Evolutionary conservation across 2,888 invertebrate species (phyloP).

Genomic region (Elmis aenea): DNA sequence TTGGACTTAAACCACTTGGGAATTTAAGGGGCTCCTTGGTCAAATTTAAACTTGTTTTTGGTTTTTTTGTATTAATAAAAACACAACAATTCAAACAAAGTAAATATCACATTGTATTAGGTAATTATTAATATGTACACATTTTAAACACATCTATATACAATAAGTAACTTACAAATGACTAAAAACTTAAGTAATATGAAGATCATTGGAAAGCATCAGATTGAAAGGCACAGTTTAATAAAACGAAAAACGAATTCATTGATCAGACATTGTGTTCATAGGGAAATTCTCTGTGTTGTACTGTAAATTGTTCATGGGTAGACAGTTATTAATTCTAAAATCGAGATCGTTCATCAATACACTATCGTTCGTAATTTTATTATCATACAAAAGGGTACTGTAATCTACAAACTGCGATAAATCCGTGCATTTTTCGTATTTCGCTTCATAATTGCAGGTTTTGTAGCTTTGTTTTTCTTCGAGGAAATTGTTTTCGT

Average conservation of each 20-base stretch:
- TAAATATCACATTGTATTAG: too few species aligned
- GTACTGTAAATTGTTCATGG: conserved; percentile 22
- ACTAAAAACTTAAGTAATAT: conserved; percentile 7
- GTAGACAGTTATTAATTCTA: conserved; percentile 33
- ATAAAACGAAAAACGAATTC: conserved; percentile 3
- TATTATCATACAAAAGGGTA: conserved; percentile 38
- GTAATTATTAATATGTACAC: conserved; percentile 12
- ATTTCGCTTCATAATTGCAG: conserved; percentile 16
- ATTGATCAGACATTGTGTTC: conserved; percentile 5
- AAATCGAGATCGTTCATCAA: conserved; percentile 43
- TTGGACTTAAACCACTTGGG: too few species aligned
- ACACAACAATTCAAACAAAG: too few species aligned
- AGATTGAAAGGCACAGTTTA: conserved; percentile 22
- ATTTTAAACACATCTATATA: conserved; percentile 1
- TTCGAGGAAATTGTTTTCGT: conserved; percentile 16
- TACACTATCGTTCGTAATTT: conserved; percentile 31
- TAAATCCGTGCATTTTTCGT: conserved; percentile 35
- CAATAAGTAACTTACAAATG: conserved; percentile 4
- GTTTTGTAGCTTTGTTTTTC: conserved; percentile 18
- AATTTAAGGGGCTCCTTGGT: too few species aligned
- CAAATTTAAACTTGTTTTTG: too few species aligned
- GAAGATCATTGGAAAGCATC: conserved; percentile 24
- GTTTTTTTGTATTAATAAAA: too few species aligned
- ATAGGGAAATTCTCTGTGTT: conserved; percentile 17
- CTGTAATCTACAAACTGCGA: conserved; percentile 41